Percentiles rank a stretch among this genome's conserved stretches.
Conservation (phyloP, 1,140 invertebrate genomes). For the Sinonovacula constricta region DNA sequence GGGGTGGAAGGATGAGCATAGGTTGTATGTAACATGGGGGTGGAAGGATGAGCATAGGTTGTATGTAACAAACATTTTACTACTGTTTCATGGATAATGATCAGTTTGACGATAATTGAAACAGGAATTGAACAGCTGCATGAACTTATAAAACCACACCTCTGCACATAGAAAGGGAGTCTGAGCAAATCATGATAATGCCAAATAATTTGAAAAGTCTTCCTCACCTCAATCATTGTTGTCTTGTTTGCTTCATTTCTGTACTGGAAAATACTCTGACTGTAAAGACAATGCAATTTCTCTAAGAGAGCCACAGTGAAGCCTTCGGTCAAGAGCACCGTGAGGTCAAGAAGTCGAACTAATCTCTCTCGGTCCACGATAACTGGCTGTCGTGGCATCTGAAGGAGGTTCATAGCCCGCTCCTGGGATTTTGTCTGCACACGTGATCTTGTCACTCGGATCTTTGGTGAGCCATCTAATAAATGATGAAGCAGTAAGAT, state of each 20-base stretch:
- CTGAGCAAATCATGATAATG: neutral
- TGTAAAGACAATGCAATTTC: conserved; percentile 74
- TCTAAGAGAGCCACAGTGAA: conserved; percentile 73
- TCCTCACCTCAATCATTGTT: conserved; percentile 63
- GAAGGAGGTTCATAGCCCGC: conserved; percentile 53
- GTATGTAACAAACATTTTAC: neutral
- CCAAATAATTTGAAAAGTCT: conserved; percentile 12
- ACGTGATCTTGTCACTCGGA: conserved; percentile 56
- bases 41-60: too few species aligned
- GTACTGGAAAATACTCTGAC: conserved; percentile 73
- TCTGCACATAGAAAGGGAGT: neutral
- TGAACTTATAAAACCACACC: neutral
- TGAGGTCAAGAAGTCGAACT: conserved; percentile 60
- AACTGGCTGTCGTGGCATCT: neutral
- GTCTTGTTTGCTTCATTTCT: conserved; percentile 71
- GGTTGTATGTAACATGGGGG: too few species aligned
- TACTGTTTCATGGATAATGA: too few species aligned
- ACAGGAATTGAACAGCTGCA: neutral
- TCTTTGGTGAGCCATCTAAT: conserved; percentile 41
- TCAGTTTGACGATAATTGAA: too few species aligned
- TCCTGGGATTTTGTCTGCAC: conserved; percentile 56
- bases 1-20: too few species aligned
- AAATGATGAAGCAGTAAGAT: too few species aligned
- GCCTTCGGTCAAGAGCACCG: conserved; percentile 70
- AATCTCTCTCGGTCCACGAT: conserved; percentile 61